These are phyloP conservation scores for Sarcophaga rosellei DNA, from an alignment of 2,888 invertebrate genomes.

Conservation along the genomic window DNA sequence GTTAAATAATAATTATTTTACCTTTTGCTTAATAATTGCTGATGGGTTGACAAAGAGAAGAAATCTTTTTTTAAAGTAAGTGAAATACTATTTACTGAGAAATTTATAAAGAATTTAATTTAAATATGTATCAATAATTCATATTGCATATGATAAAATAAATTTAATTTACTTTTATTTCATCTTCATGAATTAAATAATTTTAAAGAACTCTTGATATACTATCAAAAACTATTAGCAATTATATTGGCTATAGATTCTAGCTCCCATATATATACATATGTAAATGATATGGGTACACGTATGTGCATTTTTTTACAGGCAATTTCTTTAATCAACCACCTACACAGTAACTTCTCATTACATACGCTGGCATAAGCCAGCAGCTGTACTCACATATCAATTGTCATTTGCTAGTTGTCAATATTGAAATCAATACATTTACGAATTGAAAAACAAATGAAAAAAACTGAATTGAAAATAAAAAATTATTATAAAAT, in stretches of 20 bases:
- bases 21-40: too few relatives aligned
- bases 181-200: neutral
- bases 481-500: conserved; percentile 18
- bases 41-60: too few relatives aligned
- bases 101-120: too few relatives aligned
- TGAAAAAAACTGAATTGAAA: conserved; percentile 44
- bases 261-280: too few relatives aligned
- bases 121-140: too few relatives aligned
- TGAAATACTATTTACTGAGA: too few relatives aligned
- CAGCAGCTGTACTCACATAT: conserved; percentile 30
- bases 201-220: neutral
- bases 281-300: too few relatives aligned
- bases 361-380: neutral
- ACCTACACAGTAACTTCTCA: neutral
- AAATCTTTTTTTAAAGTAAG: too few relatives aligned
- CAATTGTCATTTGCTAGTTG: conserved; percentile 53
- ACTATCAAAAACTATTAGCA: conserved; percentile 7
- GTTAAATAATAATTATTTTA: too few relatives aligned
- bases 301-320: neutral
- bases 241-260: conserved; percentile 1
- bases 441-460: conserved; percentile 1
- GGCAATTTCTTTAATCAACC: neutral
- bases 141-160: too few relatives aligned
- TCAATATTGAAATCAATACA: conserved; percentile 51
- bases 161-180: too few relatives aligned